phyloP scores from a whole-genome alignment of 2,797 vertebrate genomes.

The Euthynnus affinis region DNA sequence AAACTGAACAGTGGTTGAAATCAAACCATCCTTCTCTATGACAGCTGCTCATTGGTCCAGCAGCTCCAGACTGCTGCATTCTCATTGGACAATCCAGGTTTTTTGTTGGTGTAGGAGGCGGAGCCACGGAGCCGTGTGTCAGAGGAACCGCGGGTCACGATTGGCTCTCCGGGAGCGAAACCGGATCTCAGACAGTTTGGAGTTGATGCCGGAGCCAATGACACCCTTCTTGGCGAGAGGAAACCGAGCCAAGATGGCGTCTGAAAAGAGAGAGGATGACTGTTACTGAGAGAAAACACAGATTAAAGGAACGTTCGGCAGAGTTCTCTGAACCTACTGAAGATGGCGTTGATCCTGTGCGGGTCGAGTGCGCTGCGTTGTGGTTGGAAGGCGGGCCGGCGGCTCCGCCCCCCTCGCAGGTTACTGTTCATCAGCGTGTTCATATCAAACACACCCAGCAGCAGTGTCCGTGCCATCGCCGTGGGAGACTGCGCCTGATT shows the following conservation, averaged over 20 bases:
- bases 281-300: not conserved
- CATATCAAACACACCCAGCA: slow-evolving; percentile 79
- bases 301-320: not conserved
- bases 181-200: slow-evolving; percentile 83
- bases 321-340: slow-evolving; percentile 57
- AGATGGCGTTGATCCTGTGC: slow-evolving; percentile 76
- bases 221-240: slow-evolving; percentile 78
- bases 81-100: not conserved
- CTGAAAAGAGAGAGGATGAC: slow-evolving; percentile 50
- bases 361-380: slow-evolving; percentile 73
- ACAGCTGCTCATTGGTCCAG: not conserved
- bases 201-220: slow-evolving; percentile 83
- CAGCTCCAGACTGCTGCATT: not conserved
- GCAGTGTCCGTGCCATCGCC: slow-evolving; percentile 74
- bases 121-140: slow-evolving; percentile 48
- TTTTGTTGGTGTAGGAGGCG: slow-evolving; percentile 19
- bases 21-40: not conserved
- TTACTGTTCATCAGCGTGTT: slow-evolving; percentile 80
- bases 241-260: slow-evolving; percentile 81
- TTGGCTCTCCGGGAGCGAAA: slow-evolving; percentile 76
- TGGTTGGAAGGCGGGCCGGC: slow-evolving; percentile 69
- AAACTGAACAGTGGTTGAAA: not conserved
- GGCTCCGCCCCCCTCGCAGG: slow-evolving; percentile 74
- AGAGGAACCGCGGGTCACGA: slow-evolving; percentile 56
- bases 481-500: slow-evolving; percentile 75